A percentile compares a stretch with the other conserved stretches of the same genome.
phyloP scores from a whole-genome alignment of 1,140 invertebrate genomes.

The Zaprionus inermis region DNA sequence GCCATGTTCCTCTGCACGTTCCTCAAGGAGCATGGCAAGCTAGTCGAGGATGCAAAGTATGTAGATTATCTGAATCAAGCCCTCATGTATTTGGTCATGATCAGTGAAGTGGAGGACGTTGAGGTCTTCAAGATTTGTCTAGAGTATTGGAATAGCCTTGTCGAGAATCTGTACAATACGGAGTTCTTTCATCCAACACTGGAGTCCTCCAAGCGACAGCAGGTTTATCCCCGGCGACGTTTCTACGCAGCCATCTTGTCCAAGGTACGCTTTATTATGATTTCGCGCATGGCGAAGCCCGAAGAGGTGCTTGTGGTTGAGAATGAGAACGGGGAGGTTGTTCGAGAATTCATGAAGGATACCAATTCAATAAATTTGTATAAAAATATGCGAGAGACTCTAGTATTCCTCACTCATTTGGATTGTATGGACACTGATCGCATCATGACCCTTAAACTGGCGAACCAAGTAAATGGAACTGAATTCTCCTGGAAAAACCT shows the following conservation, averaged over 20 bases:
- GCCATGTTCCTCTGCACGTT: constrained; percentile 98
- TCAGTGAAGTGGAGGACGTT: constrained; percentile 99
- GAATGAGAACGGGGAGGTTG: constrained; percentile 99
- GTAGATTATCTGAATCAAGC: constrained; percentile 91
- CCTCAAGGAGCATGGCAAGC: constrained; percentile 96
- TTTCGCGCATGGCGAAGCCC: constrained; percentile 99
- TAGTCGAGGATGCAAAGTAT: constrained; percentile 92
- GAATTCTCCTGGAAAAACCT: constrained; percentile 99
- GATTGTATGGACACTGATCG: constrained; percentile 98
- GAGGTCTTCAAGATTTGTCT: constrained; percentile 99
- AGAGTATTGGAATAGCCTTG: constrained; percentile 98
- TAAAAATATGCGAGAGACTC: constrained; percentile 99
- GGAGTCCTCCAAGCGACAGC: constrained; percentile 83
- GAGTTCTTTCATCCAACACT: constrained; percentile 85
- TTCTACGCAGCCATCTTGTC: constrained; percentile 93
- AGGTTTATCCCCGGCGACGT: constrained; percentile 85
- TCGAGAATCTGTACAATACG: constrained; percentile 95
- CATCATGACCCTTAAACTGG: constrained; percentile 99
- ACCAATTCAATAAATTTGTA: constrained; percentile 99
- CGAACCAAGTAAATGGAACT: constrained; percentile 99
- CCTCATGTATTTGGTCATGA: constrained; percentile 96
- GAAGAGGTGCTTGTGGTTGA: constrained; percentile 99
- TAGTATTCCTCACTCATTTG: constrained; percentile 99
- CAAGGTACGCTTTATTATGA: constrained; percentile 99
- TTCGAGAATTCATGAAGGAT: constrained; percentile 99